Evolutionary conservation across 2,113 vertebrate species (phyloP).

Genomic region (Pseudorasbora parva): DNA sequence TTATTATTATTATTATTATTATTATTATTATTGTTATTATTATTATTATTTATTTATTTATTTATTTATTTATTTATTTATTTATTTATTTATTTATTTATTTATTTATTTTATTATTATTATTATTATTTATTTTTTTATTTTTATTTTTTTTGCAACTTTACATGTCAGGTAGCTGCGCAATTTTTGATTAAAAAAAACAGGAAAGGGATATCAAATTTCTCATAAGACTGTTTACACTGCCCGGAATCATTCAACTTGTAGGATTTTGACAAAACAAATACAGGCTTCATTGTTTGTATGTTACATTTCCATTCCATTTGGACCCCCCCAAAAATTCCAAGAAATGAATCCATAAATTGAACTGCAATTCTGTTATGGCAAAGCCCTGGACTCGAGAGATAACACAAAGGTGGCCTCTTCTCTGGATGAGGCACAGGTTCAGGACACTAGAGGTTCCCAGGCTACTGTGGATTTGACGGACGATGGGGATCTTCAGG

Average conservation of each 20-base stretch:
- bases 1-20: too few relatives aligned
- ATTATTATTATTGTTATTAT: too few relatives aligned
- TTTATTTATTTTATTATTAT: too few relatives aligned
- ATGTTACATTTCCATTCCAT: neutral
- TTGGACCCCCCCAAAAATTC: neutral
- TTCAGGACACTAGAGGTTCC: neutral
- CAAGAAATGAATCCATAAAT: neutral
- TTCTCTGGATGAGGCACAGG: constrained; percentile 3
- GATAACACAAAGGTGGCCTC: constrained; percentile 11
- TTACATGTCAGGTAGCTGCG: too few relatives aligned
- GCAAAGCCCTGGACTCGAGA: constrained; percentile 4
- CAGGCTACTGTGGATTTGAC: constrained; percentile 21
- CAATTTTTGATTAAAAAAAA: too few relatives aligned
- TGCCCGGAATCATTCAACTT: neutral
- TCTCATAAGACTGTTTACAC: neutral
- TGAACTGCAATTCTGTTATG: neutral
- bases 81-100: too few relatives aligned
- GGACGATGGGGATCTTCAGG: constrained; percentile 35
- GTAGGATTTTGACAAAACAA: neutral
- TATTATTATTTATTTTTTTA: too few relatives aligned
- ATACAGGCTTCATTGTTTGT: neutral
- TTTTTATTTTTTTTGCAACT: too few relatives aligned
- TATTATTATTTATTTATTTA: too few relatives aligned
- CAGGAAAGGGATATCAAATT: neutral
- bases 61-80: too few relatives aligned